These are phyloP conservation scores for Ophioninae sp. DNA, from an alignment of 2,888 invertebrate genomes.

Conservation along the genomic window DNA sequence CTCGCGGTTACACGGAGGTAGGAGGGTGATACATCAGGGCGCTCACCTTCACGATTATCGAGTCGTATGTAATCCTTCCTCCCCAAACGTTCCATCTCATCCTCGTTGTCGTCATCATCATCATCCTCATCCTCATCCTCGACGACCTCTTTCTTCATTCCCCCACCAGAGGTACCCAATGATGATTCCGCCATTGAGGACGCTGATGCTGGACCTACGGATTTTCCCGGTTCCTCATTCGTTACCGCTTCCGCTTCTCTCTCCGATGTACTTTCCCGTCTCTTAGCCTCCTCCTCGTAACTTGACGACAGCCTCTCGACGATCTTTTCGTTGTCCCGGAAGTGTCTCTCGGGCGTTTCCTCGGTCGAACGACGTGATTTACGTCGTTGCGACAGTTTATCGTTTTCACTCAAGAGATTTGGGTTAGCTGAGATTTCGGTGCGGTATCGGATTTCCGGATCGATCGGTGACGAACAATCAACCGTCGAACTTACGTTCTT, in stretches of 20 bases:
- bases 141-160: slow-evolving; percentile 64
- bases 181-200: slow-evolving; percentile 79
- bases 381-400: slow-evolving; percentile 66
- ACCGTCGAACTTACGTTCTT: slow-evolving; percentile 46
- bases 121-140: slow-evolving; percentile 51
- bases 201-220: slow-evolving; percentile 70
- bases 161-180: slow-evolving; percentile 14
- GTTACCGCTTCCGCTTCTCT: slow-evolving; percentile 57
- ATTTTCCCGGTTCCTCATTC: slow-evolving; percentile 57
- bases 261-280: slow-evolving; percentile 59
- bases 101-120: slow-evolving; percentile 77
- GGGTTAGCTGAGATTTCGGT: slow-evolving; percentile 10
- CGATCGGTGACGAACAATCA: slow-evolving; percentile 38
- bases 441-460: slow-evolving; percentile 57
- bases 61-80: slow-evolving; percentile 72
- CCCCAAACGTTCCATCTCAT: slow-evolving; percentile 77
- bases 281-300: slow-evolving; percentile 65
- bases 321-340: slow-evolving; percentile 40
- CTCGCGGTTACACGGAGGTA: slow-evolving; percentile 77
- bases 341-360: slow-evolving; percentile 24
- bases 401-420: slow-evolving; percentile 33
- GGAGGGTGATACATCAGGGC: slow-evolving; percentile 66
- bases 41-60: slow-evolving; percentile 69
- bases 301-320: slow-evolving; percentile 41
- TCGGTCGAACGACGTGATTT: slow-evolving; percentile 38